phyloP scores from a whole-genome alignment of 2,888 invertebrate genomes.

The Diaperis boleti region DNA sequence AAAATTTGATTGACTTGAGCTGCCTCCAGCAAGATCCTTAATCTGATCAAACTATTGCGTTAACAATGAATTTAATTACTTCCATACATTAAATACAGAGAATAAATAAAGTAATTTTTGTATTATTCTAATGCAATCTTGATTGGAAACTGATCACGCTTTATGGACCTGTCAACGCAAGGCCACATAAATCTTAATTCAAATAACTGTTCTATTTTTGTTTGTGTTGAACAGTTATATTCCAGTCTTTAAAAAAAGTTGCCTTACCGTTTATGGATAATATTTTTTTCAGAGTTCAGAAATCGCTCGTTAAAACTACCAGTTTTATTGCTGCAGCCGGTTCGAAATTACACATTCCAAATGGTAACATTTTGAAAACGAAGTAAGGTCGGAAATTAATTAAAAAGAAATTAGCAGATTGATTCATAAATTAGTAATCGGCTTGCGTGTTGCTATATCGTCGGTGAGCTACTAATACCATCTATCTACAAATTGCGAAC shows the following conservation, averaged over 20 bases:
- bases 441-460: slow-evolving; percentile 20
- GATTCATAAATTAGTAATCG: neutral
- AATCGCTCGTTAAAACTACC: slow-evolving; percentile 1
- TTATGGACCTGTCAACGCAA: slow-evolving; percentile 8
- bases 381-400: slow-evolving; percentile 18
- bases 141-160: neutral
- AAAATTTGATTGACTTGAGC: too few species aligned
- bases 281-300: neutral
- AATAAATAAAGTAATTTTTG: neutral
- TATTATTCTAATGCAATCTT: neutral
- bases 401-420: slow-evolving; percentile 8
- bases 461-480: too few species aligned
- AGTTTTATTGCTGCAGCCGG: slow-evolving; percentile 13
- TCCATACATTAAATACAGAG: neutral
- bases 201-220: slow-evolving; percentile 8
- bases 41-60: neutral
- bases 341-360: slow-evolving; percentile 1
- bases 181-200: slow-evolving; percentile 15
- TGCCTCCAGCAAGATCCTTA: neutral
- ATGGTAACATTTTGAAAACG: slow-evolving; percentile 4
- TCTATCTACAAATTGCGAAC: too few species aligned
- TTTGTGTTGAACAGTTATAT: slow-evolving; percentile 4
- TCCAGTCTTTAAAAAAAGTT: slow-evolving; percentile 15
- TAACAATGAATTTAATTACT: neutral
- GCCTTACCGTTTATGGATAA: slow-evolving; percentile 18